Base-by-base conservation (phyloP, 2,113 vertebrate species). In the Fulica atra region DNA sequence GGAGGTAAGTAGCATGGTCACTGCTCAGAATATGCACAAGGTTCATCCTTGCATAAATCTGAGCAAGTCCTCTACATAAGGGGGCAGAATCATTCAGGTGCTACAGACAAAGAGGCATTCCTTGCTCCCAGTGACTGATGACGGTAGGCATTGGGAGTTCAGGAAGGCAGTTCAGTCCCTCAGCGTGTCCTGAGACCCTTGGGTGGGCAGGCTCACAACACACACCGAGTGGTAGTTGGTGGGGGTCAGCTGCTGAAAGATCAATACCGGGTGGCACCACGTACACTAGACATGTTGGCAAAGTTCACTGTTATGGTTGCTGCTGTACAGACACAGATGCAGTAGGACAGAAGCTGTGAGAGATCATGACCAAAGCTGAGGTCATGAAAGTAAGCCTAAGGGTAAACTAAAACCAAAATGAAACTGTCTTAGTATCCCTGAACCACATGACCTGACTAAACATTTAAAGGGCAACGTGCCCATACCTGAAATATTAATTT, bases 191-290 rank as follows among this genome's bases (percentile, higher is more conserved):
- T 69, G n/a, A 86, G 46, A 61, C 10, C 6, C 31, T 26, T 0
- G 1, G 21, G 44, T 59, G 6, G 8, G 14, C 48, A 86, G 57
- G 42, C 38, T 36, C 38, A 64, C 88, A 88, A 93, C 53, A 84
- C 31, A 35, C 16, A 9, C 16, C 35, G 42, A 26, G 23, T 60
- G 33, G 21, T 36, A n/a, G 16, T n/a, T 71, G 15, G 8, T 48
- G 13, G 5, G 64, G 25, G 7, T 69, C 68, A 72, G 2, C 33
- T 38, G 33, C 20, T 1, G 2, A 40, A 70, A n/a, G 6, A 38
- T n/a, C 0, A 0, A 54, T 51, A 35, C 59, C 3, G 1, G 91
- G 69, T 0, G 8, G 11, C 51, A 51, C 14, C 46, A 40, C 0
- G 0, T 38, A 35, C 21, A 10, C 7, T 21, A 35, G 20, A 20